These are phyloP conservation scores for Acleris cristana DNA, from an alignment of 2,888 invertebrate species.

Conservation along the genomic window DNA sequence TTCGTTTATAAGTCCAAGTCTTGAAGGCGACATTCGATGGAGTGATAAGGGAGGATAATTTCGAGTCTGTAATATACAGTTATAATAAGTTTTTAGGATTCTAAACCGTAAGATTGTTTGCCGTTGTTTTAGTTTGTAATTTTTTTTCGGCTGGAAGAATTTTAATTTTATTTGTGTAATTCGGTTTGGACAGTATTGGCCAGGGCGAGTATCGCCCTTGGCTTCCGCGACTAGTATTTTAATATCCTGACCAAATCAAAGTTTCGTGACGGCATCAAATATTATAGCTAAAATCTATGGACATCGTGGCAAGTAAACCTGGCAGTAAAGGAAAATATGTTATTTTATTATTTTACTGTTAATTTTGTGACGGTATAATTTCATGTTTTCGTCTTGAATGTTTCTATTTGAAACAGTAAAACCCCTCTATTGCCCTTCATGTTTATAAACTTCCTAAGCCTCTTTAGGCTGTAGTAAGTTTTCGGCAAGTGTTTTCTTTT, in stretches of 20 bases:
- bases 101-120: conserved; percentile 57
- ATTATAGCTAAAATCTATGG: neutral
- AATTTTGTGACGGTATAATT: neutral
- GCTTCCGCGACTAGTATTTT: conserved; percentile 1
- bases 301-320: conserved; percentile 5
- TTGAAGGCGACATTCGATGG: conserved; percentile 10
- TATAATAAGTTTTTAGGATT: conserved; percentile 61
- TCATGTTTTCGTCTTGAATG: too few relatives aligned
- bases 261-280: neutral
- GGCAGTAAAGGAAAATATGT: too few relatives aligned
- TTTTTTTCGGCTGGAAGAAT: conserved; percentile 54
- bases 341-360: neutral
- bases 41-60: conserved; percentile 39
- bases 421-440: too few relatives aligned
- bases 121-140: conserved; percentile 69
- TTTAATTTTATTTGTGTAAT: conserved; percentile 43
- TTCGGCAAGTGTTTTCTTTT: too few relatives aligned
- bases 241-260: conserved; percentile 7
- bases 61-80: conserved; percentile 71
- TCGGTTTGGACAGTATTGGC: conserved; percentile 29
- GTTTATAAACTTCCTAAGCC: too few relatives aligned
- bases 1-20: neutral
- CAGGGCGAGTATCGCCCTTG: conserved; percentile 7
- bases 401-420: too few relatives aligned
- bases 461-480: too few relatives aligned